phyloP scores from a whole-genome alignment of 2,888 invertebrate species.

The Orthosia gracilis region DNA sequence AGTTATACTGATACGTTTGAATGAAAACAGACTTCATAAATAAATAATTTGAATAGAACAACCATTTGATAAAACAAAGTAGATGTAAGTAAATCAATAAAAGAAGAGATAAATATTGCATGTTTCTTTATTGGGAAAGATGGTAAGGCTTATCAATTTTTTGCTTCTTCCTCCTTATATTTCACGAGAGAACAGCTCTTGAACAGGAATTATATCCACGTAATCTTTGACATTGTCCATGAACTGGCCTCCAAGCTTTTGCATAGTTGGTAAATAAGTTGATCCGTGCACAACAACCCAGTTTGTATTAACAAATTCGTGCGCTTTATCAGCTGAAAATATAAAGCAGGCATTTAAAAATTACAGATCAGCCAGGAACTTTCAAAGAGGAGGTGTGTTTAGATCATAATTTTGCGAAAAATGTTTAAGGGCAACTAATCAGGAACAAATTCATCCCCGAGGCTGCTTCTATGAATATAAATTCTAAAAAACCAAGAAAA shows the following conservation, averaged over 20 bases:
- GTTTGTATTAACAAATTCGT: conserved; percentile 29
- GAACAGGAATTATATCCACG: background rate
- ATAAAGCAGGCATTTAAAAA: background rate
- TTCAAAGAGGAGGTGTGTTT: background rate
- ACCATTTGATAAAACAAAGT: background rate
- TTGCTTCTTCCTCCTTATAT: background rate
- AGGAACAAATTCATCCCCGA: background rate
- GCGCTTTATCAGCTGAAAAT: conserved; percentile 40
- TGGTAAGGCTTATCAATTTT: background rate
- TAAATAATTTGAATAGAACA: too few relatives aligned
- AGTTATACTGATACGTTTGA: background rate
- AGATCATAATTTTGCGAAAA: too few relatives aligned
- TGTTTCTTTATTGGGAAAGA: conserved; percentile 16
- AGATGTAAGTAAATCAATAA: conserved; percentile 13
- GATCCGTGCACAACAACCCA: conserved; percentile 16
- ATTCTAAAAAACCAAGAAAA: background rate
- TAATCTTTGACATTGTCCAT: conserved; percentile 17
- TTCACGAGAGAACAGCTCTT: conserved; percentile 18
- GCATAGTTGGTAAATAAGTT: background rate
- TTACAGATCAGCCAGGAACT: background rate
- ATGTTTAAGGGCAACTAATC: background rate
- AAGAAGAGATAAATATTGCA: conserved; percentile 16
- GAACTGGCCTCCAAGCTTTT: background rate
- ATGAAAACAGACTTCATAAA: too few relatives aligned
- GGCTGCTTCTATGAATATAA: background rate